Percentiles rank a stretch among this genome's conserved stretches.
phyloP scores from a whole-genome alignment of 1,140 invertebrate species.

The Periplaneta americana region DNA sequence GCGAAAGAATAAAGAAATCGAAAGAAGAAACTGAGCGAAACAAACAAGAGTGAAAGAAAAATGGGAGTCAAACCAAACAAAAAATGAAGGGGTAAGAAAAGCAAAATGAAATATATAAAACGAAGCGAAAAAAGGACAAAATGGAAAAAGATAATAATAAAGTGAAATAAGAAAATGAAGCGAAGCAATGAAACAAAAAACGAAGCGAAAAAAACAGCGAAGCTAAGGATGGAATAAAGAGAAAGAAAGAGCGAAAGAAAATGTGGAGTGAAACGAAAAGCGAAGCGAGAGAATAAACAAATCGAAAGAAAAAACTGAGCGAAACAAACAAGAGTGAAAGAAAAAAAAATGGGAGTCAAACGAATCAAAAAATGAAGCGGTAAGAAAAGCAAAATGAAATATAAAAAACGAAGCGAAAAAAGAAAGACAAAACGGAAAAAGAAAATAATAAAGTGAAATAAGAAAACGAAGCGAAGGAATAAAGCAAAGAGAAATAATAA shows the following conservation, averaged over 20 bases:
- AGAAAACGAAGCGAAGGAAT: no score
- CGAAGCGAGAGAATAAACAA: not conserved
- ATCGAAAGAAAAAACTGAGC: not conserved
- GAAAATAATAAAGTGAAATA: no score
- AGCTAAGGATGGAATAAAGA: not conserved
- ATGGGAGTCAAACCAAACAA: not conserved
- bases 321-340: not conserved
- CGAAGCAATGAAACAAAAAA: not conserved
- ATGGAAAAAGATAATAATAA: not conserved
- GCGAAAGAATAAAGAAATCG: not conserved
- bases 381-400: no score
- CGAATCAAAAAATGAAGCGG: no score
- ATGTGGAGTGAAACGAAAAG: not conserved
- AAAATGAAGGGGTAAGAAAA: not conserved
- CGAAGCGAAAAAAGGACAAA: not conserved
- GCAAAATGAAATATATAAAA: not conserved
- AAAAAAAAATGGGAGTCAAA: not conserved
- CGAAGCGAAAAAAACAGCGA: not conserved
- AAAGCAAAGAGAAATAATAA: no score
- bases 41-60: not conserved
- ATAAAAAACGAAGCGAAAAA: no score
- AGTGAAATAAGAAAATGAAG: not conserved
- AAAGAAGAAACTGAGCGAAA: not conserved
- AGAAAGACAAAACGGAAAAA: no score
- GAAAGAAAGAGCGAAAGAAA: slow-evolving; percentile 3